Evolutionary conservation across 2,888 invertebrate genomes (phyloP).

Genomic region (Ligdia adustata): DNA sequence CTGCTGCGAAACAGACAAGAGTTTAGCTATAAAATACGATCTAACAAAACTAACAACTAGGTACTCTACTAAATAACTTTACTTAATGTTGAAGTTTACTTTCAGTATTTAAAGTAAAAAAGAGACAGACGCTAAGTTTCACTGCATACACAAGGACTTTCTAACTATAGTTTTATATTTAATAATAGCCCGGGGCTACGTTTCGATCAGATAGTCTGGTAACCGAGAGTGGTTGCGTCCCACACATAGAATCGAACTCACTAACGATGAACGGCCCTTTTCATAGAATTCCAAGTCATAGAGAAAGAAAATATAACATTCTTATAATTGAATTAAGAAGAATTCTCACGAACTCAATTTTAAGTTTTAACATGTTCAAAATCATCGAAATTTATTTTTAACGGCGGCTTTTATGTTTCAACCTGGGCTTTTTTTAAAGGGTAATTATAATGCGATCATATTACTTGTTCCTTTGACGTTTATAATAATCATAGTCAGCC

Average conservation of each 20-base stretch:
- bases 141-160: neutral
- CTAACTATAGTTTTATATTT: neutral
- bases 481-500: too few relatives aligned
- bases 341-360: too few relatives aligned
- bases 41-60: slow-evolving; percentile 5
- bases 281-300: too few relatives aligned
- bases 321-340: too few relatives aligned
- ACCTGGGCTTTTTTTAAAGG: too few relatives aligned
- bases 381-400: too few relatives aligned
- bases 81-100: neutral
- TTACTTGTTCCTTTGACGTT: too few relatives aligned
- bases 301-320: too few relatives aligned
- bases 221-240: slow-evolving; percentile 6
- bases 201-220: neutral
- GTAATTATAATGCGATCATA: too few relatives aligned
- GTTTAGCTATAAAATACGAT: neutral
- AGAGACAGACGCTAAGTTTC: slow-evolving; percentile 1
- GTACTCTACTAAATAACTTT: neutral
- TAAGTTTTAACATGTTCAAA: too few relatives aligned
- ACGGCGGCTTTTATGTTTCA: too few relatives aligned
- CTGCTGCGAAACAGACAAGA: slow-evolving; percentile 2
- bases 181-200: slow-evolving; percentile 1
- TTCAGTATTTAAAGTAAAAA: neutral
- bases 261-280: neutral
- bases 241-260: slow-evolving; percentile 3